These are phyloP conservation scores for Laticauda colubrina DNA, from an alignment of 2,113 vertebrate species.

Conservation along the genomic window DNA sequence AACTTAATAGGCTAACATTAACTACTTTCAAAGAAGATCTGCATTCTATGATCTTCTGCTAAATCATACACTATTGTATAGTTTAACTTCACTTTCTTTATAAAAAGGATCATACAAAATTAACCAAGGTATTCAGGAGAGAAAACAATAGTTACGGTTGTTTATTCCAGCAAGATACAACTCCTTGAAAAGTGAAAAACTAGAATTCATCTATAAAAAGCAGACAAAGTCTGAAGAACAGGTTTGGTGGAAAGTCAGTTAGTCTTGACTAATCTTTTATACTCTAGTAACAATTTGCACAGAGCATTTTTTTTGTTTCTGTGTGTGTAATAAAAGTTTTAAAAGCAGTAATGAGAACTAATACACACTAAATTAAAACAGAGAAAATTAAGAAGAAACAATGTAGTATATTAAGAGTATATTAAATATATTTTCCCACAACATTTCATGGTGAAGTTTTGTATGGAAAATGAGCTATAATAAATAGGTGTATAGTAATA, in stretches of 20 bases:
- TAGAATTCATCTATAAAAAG: neutral
- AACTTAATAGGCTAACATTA: slow-evolving; percentile 22
- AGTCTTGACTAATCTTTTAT: neutral
- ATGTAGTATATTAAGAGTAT: slow-evolving; percentile 23
- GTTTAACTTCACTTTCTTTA: neutral
- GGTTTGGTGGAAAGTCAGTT: neutral
- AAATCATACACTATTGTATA: neutral
- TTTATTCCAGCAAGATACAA: neutral
- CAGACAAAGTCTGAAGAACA: neutral
- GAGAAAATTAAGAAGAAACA: neutral
- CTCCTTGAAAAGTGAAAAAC: neutral
- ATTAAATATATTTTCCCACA: neutral
- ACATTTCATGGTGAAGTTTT: neutral
- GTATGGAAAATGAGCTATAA: neutral
- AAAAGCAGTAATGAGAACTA: neutral
- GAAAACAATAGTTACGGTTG: neutral
- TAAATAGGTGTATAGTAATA: neutral
- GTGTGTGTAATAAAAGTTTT: neutral
- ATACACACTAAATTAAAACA: neutral
- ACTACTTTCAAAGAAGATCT: neutral
- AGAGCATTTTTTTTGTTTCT: neutral
- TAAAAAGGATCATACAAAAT: neutral
- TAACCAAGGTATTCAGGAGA: neutral
- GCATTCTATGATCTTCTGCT: neutral
- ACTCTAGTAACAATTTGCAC: neutral